Conservation (phyloP, 2,797 vertebrate species). For the Scolopax rusticola region DNA sequence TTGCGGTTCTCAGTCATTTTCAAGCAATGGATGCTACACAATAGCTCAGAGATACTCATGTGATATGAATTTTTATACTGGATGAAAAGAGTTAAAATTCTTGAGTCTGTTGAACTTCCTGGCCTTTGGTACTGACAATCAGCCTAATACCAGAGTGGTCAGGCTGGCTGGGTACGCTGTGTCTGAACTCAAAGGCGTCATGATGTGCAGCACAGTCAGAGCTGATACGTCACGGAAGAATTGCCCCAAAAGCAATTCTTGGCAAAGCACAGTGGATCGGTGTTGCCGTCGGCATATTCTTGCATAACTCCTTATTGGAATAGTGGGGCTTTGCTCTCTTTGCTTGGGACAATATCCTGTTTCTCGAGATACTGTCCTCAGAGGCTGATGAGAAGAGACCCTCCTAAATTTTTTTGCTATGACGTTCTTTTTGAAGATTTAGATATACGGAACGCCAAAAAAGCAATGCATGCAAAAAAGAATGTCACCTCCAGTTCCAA, state of each 20-base stretch:
- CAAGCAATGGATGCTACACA: not conserved
- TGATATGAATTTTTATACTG: not conserved
- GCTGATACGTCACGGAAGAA: rapidly evolving
- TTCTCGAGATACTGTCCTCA: not conserved
- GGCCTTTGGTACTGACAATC: not conserved
- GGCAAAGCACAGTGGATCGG: not conserved
- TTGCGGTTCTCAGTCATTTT: not conserved
- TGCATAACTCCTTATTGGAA: not conserved
- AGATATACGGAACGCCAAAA: conserved; percentile 1
- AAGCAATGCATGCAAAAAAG: not conserved
- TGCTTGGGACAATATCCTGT: not conserved
- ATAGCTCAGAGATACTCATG: rapidly evolving
- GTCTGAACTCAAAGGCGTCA: not conserved
- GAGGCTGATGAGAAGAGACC: not conserved
- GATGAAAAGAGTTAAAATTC: not conserved
- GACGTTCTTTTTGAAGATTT: not conserved
- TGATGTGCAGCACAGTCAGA: not conserved
- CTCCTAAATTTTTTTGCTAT: conserved; percentile 13
- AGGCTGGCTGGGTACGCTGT: not conserved
- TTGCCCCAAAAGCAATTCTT: not conserved
- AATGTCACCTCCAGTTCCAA: conserved; percentile 27
- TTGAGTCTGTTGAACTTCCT: not conserved
- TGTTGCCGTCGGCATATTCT: not conserved
- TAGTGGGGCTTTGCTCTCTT: not conserved
- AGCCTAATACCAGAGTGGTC: not conserved